Conservation (phyloP, 2,113 vertebrate species). For the Struthio camelus region DNA sequence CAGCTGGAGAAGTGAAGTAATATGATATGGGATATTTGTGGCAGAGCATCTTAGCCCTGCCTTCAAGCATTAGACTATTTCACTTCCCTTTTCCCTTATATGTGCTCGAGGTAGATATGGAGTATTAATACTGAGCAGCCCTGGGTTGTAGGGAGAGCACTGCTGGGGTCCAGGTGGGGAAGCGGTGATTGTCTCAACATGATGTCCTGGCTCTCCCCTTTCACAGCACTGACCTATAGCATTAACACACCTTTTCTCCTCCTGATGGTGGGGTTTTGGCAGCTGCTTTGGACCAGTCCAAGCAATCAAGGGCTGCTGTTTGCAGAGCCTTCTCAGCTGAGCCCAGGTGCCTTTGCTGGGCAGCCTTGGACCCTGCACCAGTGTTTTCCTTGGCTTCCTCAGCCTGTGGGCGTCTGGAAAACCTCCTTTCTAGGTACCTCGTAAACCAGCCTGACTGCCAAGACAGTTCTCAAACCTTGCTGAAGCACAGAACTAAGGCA, state of each 20-base stretch:
- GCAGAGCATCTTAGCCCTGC: neutral
- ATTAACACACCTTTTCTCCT: neutral
- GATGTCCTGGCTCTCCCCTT: neutral
- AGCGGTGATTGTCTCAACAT: neutral
- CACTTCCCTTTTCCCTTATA: neutral
- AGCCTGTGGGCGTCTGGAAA: neutral
- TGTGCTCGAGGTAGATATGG: neutral
- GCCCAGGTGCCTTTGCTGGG: neutral
- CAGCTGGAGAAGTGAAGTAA: no score
- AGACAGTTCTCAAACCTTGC: neutral
- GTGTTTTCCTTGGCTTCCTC: neutral
- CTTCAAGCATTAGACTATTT: accelerated
- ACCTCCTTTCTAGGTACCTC: neutral
- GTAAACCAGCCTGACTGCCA: neutral
- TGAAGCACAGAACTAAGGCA: neutral
- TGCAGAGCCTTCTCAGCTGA: neutral
- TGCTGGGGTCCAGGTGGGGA: neutral
- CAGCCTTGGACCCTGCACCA: neutral
- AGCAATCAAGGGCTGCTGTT: slow-evolving; percentile 38
- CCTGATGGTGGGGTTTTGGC: neutral
- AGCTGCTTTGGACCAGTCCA: slow-evolving; percentile 30
- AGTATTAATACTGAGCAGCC: neutral
- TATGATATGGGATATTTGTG: accelerated
- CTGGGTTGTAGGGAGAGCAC: neutral
- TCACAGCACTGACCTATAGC: neutral